These are phyloP conservation scores for Synchiropus splendidus DNA, from an alignment of 2,113 vertebrate genomes.

Conservation along the genomic window DNA sequence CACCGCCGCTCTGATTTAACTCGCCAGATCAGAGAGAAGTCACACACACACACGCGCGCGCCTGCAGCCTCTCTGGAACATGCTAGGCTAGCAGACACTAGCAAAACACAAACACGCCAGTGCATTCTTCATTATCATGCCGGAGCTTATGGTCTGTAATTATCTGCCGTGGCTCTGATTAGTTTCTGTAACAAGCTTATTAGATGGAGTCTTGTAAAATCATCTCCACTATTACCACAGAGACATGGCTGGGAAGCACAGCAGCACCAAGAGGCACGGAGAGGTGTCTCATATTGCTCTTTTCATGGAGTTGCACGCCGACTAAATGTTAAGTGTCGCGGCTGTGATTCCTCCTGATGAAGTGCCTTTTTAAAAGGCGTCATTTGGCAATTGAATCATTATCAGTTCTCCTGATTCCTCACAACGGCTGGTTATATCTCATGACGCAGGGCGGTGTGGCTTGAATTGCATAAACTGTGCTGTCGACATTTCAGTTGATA, in stretches of 20 bases:
- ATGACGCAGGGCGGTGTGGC: conserved; percentile 40
- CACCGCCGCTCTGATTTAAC: conserved; percentile 13
- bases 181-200: conserved; percentile 64
- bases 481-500: conserved; percentile 54
- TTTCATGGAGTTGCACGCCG: conserved; percentile 43
- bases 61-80: conserved; percentile 1
- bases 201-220: conserved; percentile 65
- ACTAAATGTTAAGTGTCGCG: conserved; percentile 53
- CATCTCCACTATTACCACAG: conserved; percentile 55
- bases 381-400: conserved; percentile 32
- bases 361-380: conserved; percentile 36
- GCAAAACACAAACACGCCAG: background rate
- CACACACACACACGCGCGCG: background rate
- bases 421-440: conserved; percentile 44
- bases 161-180: conserved; percentile 64
- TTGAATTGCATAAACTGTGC: conserved; percentile 52
- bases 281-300: conserved; percentile 19
- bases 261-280: conserved; percentile 43
- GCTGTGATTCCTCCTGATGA: conserved; percentile 56
- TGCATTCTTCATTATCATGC: conserved; percentile 60
- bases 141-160: conserved; percentile 59
- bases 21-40: conserved; percentile 22
- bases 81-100: background rate
- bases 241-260: conserved; percentile 50
- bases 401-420: conserved; percentile 49